Percentiles rank a stretch among this genome's conserved stretches.
Conservation (phyloP, 2,888 invertebrate species). For the Sympetrum striolatum region DNA sequence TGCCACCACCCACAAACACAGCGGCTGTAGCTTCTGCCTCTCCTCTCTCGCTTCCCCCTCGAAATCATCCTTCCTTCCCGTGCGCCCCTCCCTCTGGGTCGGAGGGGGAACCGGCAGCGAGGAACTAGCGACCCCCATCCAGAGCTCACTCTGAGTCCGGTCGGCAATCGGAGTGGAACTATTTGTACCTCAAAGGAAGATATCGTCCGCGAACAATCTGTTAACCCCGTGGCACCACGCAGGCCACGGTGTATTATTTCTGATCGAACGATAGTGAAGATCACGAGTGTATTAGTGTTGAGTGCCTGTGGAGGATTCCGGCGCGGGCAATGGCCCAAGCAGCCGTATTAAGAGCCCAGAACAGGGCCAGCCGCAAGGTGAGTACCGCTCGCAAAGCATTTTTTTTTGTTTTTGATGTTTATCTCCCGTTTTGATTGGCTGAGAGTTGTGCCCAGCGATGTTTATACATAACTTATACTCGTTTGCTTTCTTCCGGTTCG, state of each 20-base stretch:
- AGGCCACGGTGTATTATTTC: background rate
- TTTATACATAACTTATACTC: background rate
- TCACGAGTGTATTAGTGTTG: background rate
- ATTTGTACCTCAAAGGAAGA: background rate
- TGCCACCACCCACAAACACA: background rate
- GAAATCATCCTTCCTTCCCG: background rate
- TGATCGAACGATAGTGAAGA: constrained; percentile 11
- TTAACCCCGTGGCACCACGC: background rate
- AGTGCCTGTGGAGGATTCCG: background rate
- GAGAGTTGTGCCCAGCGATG: background rate
- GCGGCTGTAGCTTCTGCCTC: background rate
- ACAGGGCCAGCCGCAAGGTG: constrained; percentile 55
- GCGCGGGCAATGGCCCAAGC: constrained; percentile 56
- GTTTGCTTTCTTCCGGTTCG: background rate
- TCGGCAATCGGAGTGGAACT: constrained; percentile 25
- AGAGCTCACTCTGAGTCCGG: background rate
- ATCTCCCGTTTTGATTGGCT: background rate
- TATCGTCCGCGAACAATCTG: background rate
- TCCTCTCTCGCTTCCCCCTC: background rate
- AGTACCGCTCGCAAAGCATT: constrained; percentile 8
- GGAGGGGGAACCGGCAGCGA: background rate
- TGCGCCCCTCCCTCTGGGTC: background rate
- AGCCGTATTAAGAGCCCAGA: constrained; percentile 55
- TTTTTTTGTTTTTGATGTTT: background rate
- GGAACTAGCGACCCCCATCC: constrained; percentile 19